A percentile compares a stretch with the other conserved stretches of the same genome.
phyloP scores from a whole-genome alignment of 2,888 invertebrate species.

The Merodon equestris region DNA sequence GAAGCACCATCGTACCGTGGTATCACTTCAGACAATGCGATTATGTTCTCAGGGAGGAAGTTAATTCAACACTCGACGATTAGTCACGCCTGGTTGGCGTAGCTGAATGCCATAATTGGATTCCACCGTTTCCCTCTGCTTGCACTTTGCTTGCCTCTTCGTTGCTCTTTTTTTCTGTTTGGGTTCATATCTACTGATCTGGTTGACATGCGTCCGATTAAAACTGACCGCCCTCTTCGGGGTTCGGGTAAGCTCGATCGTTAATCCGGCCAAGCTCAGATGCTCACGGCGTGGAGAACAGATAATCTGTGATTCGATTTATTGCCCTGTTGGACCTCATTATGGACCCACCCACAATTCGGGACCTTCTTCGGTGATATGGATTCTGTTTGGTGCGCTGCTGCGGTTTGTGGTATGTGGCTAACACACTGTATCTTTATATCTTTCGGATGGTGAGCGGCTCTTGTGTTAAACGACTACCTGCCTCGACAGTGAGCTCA shows the following conservation, averaged over 20 bases:
- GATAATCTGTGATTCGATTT: conserved; percentile 64
- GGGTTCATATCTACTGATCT: neutral
- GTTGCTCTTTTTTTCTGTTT: conserved; percentile 1
- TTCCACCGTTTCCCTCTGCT: conserved; percentile 33
- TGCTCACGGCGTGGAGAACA: conserved; percentile 28
- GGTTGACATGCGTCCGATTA: conserved; percentile 58
- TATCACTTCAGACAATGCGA: conserved; percentile 51
- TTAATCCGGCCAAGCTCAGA: neutral
- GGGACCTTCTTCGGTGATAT: conserved; percentile 59
- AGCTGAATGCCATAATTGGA: conserved; percentile 57
- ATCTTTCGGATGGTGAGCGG: conserved; percentile 58
- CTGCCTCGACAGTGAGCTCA: conserved; percentile 59
- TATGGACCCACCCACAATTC: conserved; percentile 67
- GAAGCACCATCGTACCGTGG: conserved; percentile 14
- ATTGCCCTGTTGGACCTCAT: conserved; percentile 59
- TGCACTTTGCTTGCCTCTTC: conserved; percentile 26
- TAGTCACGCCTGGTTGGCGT: conserved; percentile 67
- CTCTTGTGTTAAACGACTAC: conserved; percentile 55
- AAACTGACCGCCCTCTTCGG: conserved; percentile 55
- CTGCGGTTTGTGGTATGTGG: conserved; percentile 47
- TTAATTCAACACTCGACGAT: conserved; percentile 59
- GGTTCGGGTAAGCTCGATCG: conserved; percentile 1
- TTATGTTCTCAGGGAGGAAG: conserved; percentile 52
- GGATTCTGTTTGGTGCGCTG: conserved; percentile 10
- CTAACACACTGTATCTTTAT: conserved; percentile 40